A percentile compares a stretch with the other conserved stretches of the same genome.
Conservation (phyloP, 1,140 invertebrate genomes). For the Hypothenemus hampei region DNA sequence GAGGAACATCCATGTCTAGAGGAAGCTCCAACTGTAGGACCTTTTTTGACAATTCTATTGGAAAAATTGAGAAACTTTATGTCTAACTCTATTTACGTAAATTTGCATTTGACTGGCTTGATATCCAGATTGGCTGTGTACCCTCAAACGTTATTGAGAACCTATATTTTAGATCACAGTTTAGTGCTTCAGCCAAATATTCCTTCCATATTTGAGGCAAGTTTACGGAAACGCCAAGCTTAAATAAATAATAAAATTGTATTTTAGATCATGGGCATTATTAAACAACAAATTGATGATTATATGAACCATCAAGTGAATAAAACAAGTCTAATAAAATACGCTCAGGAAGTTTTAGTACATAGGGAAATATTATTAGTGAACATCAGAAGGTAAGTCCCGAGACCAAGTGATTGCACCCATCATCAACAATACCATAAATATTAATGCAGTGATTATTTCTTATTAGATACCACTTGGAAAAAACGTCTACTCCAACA, state of each 20-base stretch:
- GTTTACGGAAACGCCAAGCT: constrained; percentile 1
- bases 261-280: constrained; percentile 41
- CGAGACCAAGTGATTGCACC: background rate
- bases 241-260: too few relatives aligned
- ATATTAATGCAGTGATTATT: background rate
- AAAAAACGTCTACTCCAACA: constrained; percentile 23
- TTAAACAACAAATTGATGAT: constrained; percentile 83
- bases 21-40: constrained; percentile 53
- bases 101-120: constrained; percentile 83
- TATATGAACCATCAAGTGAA: constrained; percentile 68
- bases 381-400: constrained; percentile 53
- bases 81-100: constrained; percentile 79
- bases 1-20: constrained; percentile 31
- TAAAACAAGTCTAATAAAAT: constrained; percentile 62
- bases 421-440: background rate
- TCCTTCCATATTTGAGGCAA: constrained; percentile 83
- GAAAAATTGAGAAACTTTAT: constrained; percentile 80
- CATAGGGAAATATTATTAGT: constrained; percentile 69
- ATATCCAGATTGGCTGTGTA: constrained; percentile 82
- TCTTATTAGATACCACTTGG: constrained; percentile 42
- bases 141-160: constrained; percentile 80
- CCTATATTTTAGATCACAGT: constrained; percentile 81
- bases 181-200: constrained; percentile 85
- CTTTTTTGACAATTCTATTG: constrained; percentile 78
- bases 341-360: constrained; percentile 70